Conservation (phyloP, 2,113 vertebrate genomes). For the Tragelaphus imberbis region DNA sequence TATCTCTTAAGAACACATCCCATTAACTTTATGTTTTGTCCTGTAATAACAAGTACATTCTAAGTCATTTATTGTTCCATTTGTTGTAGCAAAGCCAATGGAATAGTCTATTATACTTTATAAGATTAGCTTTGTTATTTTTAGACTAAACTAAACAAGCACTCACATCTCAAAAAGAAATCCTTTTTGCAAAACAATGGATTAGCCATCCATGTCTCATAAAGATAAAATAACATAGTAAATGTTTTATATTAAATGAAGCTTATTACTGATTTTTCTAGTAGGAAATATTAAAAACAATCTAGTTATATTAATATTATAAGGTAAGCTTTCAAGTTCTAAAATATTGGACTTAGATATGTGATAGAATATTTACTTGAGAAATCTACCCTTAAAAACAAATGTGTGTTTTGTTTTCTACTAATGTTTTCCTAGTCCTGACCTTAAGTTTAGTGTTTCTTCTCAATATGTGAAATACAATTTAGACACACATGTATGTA, state of each 20-base stretch:
- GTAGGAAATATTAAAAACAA: neutral
- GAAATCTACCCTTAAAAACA: constrained; percentile 4
- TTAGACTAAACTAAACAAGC: constrained; percentile 68
- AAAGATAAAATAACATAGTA: constrained; percentile 26
- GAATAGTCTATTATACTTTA: constrained; percentile 45
- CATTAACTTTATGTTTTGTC: constrained; percentile 42
- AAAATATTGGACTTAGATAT: neutral
- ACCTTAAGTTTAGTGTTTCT: neutral
- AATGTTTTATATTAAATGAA: neutral
- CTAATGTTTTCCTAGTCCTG: neutral
- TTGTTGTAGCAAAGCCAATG: constrained; percentile 48
- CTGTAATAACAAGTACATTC: constrained; percentile 54
- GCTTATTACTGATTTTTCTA: neutral
- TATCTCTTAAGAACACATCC: constrained; percentile 36
- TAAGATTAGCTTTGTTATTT: constrained; percentile 63
- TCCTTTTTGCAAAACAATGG: constrained; percentile 62
- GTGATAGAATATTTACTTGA: neutral
- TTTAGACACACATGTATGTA: neutral
- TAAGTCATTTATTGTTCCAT: constrained; percentile 44
- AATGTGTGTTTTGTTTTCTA: neutral
- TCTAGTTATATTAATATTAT: neutral
- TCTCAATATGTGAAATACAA: neutral
- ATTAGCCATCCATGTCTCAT: constrained; percentile 22
- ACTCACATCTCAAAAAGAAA: constrained; percentile 57
- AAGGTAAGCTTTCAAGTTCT: neutral